Percentiles rank a stretch among this genome's conserved stretches.
phyloP scores from a whole-genome alignment of 2,888 invertebrate species.

The Proisotoma minuta region DNA sequence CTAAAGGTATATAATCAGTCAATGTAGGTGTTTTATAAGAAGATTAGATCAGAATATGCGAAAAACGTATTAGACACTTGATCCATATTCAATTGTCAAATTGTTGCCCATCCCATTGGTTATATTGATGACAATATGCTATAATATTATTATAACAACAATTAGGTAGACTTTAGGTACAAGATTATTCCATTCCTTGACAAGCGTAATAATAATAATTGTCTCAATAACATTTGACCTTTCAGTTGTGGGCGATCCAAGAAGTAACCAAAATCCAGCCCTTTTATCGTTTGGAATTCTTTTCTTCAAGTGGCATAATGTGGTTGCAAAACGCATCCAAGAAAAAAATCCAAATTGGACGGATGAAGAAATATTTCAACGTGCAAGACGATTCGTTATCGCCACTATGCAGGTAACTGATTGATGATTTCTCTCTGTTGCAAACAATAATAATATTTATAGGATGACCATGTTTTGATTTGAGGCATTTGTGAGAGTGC shows the following conservation, averaged over 20 bases:
- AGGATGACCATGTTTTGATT: too few relatives aligned
- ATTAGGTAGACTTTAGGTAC: neutral
- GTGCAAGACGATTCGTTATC: conserved; percentile 80
- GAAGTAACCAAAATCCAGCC: conserved; percentile 96
- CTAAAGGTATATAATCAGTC: too few relatives aligned
- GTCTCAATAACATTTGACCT: conserved; percentile 1
- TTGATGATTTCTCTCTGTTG: too few relatives aligned
- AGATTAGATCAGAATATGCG: neutral
- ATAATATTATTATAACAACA: neutral
- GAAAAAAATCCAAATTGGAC: conserved; percentile 77
- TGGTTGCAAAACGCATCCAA: conserved; percentile 74
- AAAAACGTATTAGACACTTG: neutral
- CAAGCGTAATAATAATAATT: neutral
- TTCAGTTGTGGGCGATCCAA: conserved; percentile 87
- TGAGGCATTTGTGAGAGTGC: too few relatives aligned
- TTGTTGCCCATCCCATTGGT: neutral
- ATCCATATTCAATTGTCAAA: neutral
- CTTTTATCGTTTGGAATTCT: conserved; percentile 86
- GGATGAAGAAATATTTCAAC: conserved; percentile 91
- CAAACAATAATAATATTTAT: too few relatives aligned
- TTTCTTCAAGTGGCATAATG: conserved; percentile 94
- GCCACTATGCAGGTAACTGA: conserved; percentile 87
- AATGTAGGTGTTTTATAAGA: too few relatives aligned
- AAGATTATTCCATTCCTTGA: neutral
- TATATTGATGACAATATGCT: neutral